These are phyloP conservation scores for Puffinus mauretanicus DNA, from an alignment of 2,113 vertebrate species.

Conservation along the genomic window DNA sequence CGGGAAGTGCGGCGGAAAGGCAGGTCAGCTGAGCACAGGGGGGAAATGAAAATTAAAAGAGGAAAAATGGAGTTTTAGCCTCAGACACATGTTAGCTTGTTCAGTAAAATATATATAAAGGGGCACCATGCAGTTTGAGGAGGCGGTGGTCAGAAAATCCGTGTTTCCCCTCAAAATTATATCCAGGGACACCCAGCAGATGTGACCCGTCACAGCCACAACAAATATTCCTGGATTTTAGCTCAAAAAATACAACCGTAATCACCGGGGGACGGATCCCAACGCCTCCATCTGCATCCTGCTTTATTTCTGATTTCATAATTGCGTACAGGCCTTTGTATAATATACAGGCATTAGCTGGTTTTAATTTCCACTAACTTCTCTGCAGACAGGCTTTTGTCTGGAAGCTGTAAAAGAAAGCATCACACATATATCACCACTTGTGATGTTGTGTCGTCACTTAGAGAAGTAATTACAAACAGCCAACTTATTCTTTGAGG, in stretches of 20 bases:
- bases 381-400: background rate
- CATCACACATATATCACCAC: background rate
- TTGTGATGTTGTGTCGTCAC: background rate
- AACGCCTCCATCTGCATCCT: background rate
- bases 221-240: background rate
- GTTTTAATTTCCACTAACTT: background rate
- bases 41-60: background rate
- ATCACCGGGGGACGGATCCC: fast-evolving
- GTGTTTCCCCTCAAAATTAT: background rate
- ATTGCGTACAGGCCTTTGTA: background rate
- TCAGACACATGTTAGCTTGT: fast-evolving
- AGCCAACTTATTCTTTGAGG: background rate
- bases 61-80: background rate
- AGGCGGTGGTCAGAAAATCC: background rate
- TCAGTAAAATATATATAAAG: fast-evolving
- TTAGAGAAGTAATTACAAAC: background rate
- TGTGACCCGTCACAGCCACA: fast-evolving
- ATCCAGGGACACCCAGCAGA: background rate
- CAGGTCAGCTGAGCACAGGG: background rate
- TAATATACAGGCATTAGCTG: background rate
- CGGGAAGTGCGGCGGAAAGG: background rate
- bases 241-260: background rate
- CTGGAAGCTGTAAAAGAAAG: background rate
- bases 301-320: background rate
- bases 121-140: fast-evolving